Evolutionary conservation across 2,113 vertebrate species (phyloP), one percentile per base, ranked within the genome.

Genomic region (Tragelaphus scriptus): DNA sequence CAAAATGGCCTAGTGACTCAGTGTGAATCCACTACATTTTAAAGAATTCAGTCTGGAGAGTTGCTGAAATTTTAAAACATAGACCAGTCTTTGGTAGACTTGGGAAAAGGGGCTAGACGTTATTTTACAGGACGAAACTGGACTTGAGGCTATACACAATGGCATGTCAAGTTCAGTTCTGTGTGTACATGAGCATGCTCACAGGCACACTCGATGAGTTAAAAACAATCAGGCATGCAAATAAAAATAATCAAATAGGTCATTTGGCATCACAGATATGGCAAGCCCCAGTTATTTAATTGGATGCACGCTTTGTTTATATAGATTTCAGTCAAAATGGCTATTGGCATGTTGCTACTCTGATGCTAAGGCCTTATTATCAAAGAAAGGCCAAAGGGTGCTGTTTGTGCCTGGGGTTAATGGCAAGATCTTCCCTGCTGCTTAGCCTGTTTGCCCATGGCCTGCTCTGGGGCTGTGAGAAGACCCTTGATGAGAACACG

Each of bases 11-110:
- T 26, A 55, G 19, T 51, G 53, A 88, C 79, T 86, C 75, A 59
- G 44, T 63, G 65, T 81, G 85, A 96, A 88, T 79, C 85, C 32
- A 84, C 40, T 40, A 44, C 23, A 7, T 44, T 98, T 92, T 77
- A 89, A 98, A 93, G 47, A 89, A 79, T 49, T 77, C 13, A 58
- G 84, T 6, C 58, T 90, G 68, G 40, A 68, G 40, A 88, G 86
- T 40, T 84, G 87, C 32, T 90, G 79, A 97, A 82, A 93, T 85
- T 90, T 96, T 88, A 79, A 95, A 94, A 94, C 80, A 40, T 81
- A 79, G 80, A 55, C 79, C 36, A 95, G 61, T n/a, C 36, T 97
- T 93, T 59, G 71, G 82, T 47, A 95, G 36, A 26, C 63, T 79
- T 88, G 61, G 95, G 47, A 40, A 85, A 96, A 49, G 71, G 11